Evolutionary conservation across 2,113 vertebrate genomes (phyloP), one percentile per base, ranked within the genome.

Genomic region (Elephantulus edwardii): DNA sequence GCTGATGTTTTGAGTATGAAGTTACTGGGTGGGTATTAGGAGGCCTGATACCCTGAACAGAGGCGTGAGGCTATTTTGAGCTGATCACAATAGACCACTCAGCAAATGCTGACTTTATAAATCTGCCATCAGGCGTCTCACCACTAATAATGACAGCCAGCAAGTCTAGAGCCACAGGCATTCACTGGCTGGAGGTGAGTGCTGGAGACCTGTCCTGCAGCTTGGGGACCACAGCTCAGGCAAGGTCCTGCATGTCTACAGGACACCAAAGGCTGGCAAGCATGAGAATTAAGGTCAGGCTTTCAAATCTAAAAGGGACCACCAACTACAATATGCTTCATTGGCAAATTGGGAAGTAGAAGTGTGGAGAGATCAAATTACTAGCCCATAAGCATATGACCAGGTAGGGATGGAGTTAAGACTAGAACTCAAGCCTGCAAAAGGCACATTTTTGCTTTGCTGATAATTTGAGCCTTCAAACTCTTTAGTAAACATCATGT

Each of bases 91-190:
- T 94, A 93, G 91, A 72, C 91, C 78, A 92, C 93, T 91, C 95
- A 79, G 93, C 91, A 95, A 94, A 96, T 56, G 94, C 94, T 93
- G 93, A 94, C 95, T 95, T 95, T 92, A 85, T 80, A 93, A 91
- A 90, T 91, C 88, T 72, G 79, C 42, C 76, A 88, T 92, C 79
- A 60, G 82, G 71, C 92, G 77, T 54, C 92, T 94, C 71, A 8
- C 54, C 42, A 88, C 89, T 91, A 86, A 91, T 83, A 90, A 86
- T 88, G 70, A 64, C 78, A 94, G 75, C 87, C 70, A 62, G 81
- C 26, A 52, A 91, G 84, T 48, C 33, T 56, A 56, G 77, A 75
- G 58, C 68, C 17, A 1, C 5, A 2, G 33, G 33, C 17, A 4
- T 33, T 71, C 42, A 44, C 44, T 17, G 52, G 19, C 62, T 46